Conservation (phyloP, 2,113 vertebrate genomes). For the Protomyctophum bolini region DNA sequence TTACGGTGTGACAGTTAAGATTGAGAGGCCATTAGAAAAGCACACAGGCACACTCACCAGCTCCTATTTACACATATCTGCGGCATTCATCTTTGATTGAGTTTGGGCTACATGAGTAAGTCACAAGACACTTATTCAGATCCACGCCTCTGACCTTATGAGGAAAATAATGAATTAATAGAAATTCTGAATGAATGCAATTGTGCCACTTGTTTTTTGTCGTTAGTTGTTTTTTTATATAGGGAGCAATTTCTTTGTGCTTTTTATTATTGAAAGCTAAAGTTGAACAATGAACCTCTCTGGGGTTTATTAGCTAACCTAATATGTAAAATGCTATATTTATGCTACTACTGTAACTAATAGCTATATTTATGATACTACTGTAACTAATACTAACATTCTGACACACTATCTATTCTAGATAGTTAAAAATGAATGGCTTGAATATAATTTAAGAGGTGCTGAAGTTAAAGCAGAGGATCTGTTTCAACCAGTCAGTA, state of each 20-base stretch:
- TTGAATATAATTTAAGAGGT: slow-evolving; percentile 62
- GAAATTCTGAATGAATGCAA: slow-evolving; percentile 39
- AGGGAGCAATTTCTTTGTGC: slow-evolving; percentile 7
- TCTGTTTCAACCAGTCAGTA: slow-evolving; percentile 52
- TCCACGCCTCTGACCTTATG: slow-evolving; percentile 27
- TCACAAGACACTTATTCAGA: slow-evolving; percentile 41
- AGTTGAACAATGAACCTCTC: background rate
- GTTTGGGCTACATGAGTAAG: slow-evolving; percentile 43
- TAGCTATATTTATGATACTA: slow-evolving; percentile 14
- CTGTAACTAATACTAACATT: slow-evolving; percentile 35
- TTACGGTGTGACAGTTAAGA: slow-evolving; percentile 49
- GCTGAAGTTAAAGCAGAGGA: slow-evolving; percentile 52
- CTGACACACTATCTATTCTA: slow-evolving; percentile 59
- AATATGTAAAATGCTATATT: slow-evolving; percentile 18
- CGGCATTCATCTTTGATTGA: slow-evolving; percentile 45
- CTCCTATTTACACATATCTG: slow-evolving; percentile 34
- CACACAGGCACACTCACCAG: slow-evolving; percentile 5
- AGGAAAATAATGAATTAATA: slow-evolving; percentile 22
- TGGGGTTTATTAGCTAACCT: slow-evolving; percentile 5
- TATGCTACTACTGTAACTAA: slow-evolving; percentile 1
- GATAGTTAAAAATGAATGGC: slow-evolving; percentile 67
- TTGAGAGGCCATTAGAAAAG: slow-evolving; percentile 32
- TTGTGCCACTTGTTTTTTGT: background rate
- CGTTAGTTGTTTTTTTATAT: background rate
- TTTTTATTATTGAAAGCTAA: slow-evolving; percentile 16